Conservation (phyloP, 1,140 invertebrate species). For the Rhopalosiphum maidis region DNA sequence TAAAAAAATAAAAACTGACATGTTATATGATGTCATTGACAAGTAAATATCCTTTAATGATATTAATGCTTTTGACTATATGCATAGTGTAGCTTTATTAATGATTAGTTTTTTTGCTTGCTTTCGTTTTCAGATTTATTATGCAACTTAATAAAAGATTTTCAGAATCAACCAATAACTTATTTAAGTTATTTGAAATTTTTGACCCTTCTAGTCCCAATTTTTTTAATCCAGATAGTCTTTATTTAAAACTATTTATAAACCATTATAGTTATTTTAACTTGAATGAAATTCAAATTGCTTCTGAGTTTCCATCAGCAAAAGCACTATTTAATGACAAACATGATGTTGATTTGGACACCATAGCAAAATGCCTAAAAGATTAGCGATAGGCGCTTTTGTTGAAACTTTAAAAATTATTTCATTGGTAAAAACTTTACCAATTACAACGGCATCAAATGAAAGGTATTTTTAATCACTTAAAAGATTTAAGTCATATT, state of each 20-base stretch:
- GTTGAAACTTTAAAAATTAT: slow-evolving; percentile 15
- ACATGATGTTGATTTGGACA: neutral
- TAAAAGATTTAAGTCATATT: too few relatives aligned
- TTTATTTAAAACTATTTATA: too few relatives aligned
- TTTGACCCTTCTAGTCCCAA: neutral
- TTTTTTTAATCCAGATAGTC: slow-evolving; percentile 13
- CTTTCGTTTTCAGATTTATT: slow-evolving; percentile 1
- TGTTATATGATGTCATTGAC: neutral
- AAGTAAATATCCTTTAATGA: neutral
- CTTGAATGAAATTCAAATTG: neutral
- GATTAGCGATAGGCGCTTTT: slow-evolving; percentile 18
- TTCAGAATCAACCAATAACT: slow-evolving; percentile 22
- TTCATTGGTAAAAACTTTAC: slow-evolving; percentile 19
- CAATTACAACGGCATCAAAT: slow-evolving; percentile 33
- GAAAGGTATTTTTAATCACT: too few relatives aligned
- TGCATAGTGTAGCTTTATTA: neutral
- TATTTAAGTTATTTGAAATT: slow-evolving; percentile 22
- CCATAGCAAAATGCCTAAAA: neutral
- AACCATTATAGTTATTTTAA: too few relatives aligned
- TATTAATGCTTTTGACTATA: neutral
- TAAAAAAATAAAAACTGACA: neutral
- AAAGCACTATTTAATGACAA: slow-evolving; percentile 23
- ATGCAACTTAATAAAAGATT: neutral
- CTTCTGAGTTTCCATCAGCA: slow-evolving; percentile 33
- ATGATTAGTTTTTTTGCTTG: neutral